Evolutionary conservation across 2,113 vertebrate genomes (phyloP), one percentile per base, ranked within the genome.

Genomic region (Melanerpes aurifrons): DNA sequence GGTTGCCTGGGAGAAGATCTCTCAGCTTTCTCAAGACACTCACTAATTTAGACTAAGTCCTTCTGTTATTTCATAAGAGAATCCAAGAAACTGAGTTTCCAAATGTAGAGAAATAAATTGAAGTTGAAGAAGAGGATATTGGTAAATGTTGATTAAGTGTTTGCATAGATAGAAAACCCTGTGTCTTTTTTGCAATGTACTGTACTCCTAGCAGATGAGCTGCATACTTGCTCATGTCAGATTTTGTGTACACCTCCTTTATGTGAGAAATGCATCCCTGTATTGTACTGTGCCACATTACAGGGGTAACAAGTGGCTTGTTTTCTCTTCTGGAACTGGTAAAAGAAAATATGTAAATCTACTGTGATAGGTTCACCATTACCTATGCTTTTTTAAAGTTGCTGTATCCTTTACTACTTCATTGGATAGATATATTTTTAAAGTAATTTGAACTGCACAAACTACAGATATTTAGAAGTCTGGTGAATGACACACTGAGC

Each of bases 61-160:
- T 92, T 78, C 58, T n/a, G 13, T 85, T 93, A 67, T 35, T 89
- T 85, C 22, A 5, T 67, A 87, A 64, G 28, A 92, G 64, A 91
- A 84, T 84, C 35, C 50, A 91, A 82, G 70, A 89, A 95, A 79
- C 10, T 31, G 35, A 77, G 8, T 81, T 87, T 64, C 72, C 86
- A 66, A 83, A 90, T 83, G 83, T 11, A 82, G 31, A 81, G 26
- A 73, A 56, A 71, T 62, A 57, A 72, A 68, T 40, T 40, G 37
- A 87, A 71, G 21, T 78, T 90, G 81, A 58, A 63, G 47, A 81
- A 84, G 87, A 56, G n/a, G 9, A 5, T 82, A 71, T 71, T 80
- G 67, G 47, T 53, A 79, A 22, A 66, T 89, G 15, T 64, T 89
- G 50, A 54, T 74, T 11, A 86, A 81, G 7, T 35, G 19, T 26